Conservation (phyloP, 2,888 invertebrate genomes). For the Thyatira batis region DNA sequence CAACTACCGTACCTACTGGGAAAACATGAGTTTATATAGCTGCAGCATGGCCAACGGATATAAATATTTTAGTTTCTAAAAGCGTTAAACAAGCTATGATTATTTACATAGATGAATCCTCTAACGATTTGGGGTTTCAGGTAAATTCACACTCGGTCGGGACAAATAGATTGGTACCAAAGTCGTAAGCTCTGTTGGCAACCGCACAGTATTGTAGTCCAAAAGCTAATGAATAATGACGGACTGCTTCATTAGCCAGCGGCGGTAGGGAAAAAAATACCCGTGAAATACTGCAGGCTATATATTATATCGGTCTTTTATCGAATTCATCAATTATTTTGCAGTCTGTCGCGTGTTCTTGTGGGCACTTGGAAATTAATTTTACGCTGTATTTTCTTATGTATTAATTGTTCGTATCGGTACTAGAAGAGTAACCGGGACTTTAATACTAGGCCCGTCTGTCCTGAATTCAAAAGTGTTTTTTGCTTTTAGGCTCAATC, state of each 20-base stretch:
- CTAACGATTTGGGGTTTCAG: too few relatives aligned
- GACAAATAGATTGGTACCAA: neutral
- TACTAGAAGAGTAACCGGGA: too few relatives aligned
- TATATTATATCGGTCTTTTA: neutral
- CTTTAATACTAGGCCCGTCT: too few relatives aligned
- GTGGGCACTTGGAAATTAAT: neutral
- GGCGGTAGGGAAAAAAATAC: slow-evolving; percentile 27
- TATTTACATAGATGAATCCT: too few relatives aligned
- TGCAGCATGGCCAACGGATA: too few relatives aligned
- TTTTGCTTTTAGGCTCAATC: too few relatives aligned
- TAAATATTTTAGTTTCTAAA: too few relatives aligned
- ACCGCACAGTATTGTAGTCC: slow-evolving; percentile 8
- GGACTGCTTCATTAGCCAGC: slow-evolving; percentile 37
- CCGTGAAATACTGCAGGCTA: neutral
- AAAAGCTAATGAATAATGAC: slow-evolving; percentile 32
- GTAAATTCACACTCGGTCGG: neutral
- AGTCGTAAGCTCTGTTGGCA: slow-evolving; percentile 5
- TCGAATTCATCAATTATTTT: neutral
- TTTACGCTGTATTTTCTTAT: neutral
- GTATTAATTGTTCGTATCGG: too few relatives aligned
- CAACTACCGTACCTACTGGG: too few relatives aligned
- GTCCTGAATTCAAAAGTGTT: too few relatives aligned
- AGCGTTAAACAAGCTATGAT: too few relatives aligned
- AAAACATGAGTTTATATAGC: too few relatives aligned
- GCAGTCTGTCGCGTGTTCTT: neutral